Conservation (phyloP, 2,888 invertebrate species). For the Onchidella celtica region DNA sequence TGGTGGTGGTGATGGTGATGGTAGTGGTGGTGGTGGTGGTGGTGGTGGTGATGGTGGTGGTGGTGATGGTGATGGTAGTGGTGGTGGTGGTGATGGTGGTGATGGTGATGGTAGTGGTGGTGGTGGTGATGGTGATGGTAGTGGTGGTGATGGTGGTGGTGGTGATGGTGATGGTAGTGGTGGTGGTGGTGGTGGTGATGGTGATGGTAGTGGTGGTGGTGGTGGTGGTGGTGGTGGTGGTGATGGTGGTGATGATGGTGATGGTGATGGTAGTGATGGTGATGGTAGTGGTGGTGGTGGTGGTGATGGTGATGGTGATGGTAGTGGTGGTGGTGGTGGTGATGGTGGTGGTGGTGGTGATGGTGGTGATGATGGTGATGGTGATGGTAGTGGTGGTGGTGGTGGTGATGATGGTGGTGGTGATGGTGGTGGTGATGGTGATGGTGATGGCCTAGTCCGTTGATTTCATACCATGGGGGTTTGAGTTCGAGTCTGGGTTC, state of each 20-base stretch:
- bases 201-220: background rate
- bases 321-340: conserved; percentile 20
- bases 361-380: background rate
- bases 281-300: conserved; percentile 6
- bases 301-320: conserved; percentile 7
- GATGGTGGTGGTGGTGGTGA: background rate
- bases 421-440: background rate
- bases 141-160: background rate
- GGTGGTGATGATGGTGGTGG: background rate
- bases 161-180: conserved; percentile 16
- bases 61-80: background rate
- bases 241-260: background rate
- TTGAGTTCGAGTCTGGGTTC: background rate
- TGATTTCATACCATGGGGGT: background rate
- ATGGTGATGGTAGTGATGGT: conserved; percentile 7
- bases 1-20: background rate
- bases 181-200: conserved; percentile 13
- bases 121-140: background rate
- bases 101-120: background rate
- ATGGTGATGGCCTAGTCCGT: no score
- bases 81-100: background rate
- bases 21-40: background rate
- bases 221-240: background rate
- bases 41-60: background rate
- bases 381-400: background rate